Base-by-base conservation (phyloP, 1,140 invertebrate species). In the Tenebrio molitor region DNA sequence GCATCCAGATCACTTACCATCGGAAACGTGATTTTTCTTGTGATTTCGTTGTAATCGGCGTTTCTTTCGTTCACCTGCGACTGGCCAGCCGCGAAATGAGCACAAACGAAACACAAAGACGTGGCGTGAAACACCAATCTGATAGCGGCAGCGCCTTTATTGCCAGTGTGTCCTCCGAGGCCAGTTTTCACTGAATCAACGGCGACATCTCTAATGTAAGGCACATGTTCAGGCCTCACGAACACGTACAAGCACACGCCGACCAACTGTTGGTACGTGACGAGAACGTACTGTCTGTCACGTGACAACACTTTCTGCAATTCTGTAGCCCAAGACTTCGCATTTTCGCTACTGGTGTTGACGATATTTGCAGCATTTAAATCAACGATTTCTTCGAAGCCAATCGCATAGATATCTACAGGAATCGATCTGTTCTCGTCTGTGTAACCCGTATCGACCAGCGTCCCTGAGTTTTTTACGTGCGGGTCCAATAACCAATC, bases 381-480 rank as follows among this genome's bases (percentile, higher is more conserved):
- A 86, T 99, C 98, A 6, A 99, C 97, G 76, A 99, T 99, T 89
- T 99, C 98, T 85, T 99, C 95, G 86, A 99, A 99, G 14, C 98
- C 98, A 81, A 99, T 95, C 1, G 96, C 97, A 88, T 93, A 99
- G 66, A 99, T 94, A 84, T 99, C 97, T 25, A 93, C 89, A 36
- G 91, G 91, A 74, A 67, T 80, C 39, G 67, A 75, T 75, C 58
- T 74, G 72, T 84, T 78, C 25, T 83, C 83, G 15, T 84, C 83
- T 0, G 82, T 79, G 76, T 84, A 80, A 36, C 82, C 82, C 3
- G 84, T 79, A 78, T 87, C 84, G 0, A 89, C 84, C 10, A 88
- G 78, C 12, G 84, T 75, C 34, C 76, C 73, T 14, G 74, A 44
- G 25, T 74, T 72, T 36, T 76, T 76, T 3, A 81, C 75, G 69